Evolutionary conservation across 2,888 invertebrate species (phyloP), one percentile per base, ranked within the genome.

Genomic region (Apotomis turbidana): DNA sequence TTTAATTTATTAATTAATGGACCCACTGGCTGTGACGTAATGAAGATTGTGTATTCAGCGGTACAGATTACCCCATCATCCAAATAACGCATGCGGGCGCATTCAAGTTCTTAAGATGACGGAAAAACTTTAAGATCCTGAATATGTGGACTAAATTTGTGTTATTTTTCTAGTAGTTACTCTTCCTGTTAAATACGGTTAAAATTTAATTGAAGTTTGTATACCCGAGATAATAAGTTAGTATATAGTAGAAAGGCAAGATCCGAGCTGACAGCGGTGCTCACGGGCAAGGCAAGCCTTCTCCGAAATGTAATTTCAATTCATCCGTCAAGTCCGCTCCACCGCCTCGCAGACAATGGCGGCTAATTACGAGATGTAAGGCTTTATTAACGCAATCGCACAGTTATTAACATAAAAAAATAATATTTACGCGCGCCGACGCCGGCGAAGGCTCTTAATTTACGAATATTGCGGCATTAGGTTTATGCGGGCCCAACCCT

Each of bases 1-100:
- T 93, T 92, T 91, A 90, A 92, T 92, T 92, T 91, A 91, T 92
- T 91, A 93, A 93, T 93, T 91, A 92, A 93, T 89, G 87, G 87
- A 89, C 84, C 86, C 89, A 87, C 84, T 87, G 89, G 87, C 87
- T 88, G 83, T 83, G 82, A 83, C 83, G 74, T 75, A 75, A 71
- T 74, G 71, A 75, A 70, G 74, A 70, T 78, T 78, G 76, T 78
- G 78, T 75, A 81, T 77, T 74, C 77, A 76, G 78, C 75, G 79
- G 78, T 80, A 81, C 79, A 80, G 84, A 85, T 84, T 83, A 84
- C 74, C 75, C 74, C 74, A 74, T 71, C 74, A 74, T 77, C 70
- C 70, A 77, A 77, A 78, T 76, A 75, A 73, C 70, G 75, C 62
- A 68, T 51, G 52, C 60, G 55, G 60, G 70, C 68, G 15, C 71